These are phyloP conservation scores for Eonycteris spelaea DNA, from an alignment of 2,113 vertebrate genomes.

Conservation along the genomic window DNA sequence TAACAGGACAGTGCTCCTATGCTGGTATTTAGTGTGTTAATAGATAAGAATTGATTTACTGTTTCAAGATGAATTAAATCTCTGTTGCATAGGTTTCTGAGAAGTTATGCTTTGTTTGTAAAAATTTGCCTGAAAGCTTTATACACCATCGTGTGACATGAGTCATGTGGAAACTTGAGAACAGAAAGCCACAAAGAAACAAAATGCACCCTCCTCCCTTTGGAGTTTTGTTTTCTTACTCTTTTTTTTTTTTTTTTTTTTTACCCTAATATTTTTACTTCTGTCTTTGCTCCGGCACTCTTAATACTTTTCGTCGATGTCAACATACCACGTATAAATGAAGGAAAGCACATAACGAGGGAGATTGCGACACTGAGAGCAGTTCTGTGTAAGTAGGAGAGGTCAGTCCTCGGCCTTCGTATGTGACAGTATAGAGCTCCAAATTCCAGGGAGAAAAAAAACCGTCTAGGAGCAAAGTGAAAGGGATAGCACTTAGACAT, in stretches of 20 bases:
- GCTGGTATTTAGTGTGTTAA: constrained; percentile 78
- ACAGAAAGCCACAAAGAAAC: constrained; percentile 67
- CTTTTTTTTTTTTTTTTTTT: constrained; percentile 33
- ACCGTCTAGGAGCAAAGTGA: neutral
- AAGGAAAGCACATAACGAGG: constrained; percentile 23
- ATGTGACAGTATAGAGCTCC: neutral
- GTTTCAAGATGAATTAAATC: constrained; percentile 81
- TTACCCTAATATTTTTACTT: neutral
- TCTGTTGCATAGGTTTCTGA: constrained; percentile 75
- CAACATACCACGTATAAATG: neutral
- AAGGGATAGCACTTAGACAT: rapidly evolving
- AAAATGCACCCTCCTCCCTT: constrained; percentile 62
- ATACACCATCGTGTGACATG: constrained; percentile 68
- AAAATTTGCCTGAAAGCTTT: constrained; percentile 77
- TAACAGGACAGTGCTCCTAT: constrained; percentile 75
- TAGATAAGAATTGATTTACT: constrained; percentile 81
- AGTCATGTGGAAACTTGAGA: constrained; percentile 71
- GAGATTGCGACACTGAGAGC: neutral
- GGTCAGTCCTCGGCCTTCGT: neutral
- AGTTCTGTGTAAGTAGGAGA: neutral
- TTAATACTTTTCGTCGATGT: neutral
- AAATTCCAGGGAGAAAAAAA: neutral
- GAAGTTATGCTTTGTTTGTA: constrained; percentile 80
- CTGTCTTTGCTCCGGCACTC: neutral
- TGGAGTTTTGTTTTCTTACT: constrained; percentile 73